Conservation (phyloP, 2,888 invertebrate species). For the Gisinianus flammeolus region DNA sequence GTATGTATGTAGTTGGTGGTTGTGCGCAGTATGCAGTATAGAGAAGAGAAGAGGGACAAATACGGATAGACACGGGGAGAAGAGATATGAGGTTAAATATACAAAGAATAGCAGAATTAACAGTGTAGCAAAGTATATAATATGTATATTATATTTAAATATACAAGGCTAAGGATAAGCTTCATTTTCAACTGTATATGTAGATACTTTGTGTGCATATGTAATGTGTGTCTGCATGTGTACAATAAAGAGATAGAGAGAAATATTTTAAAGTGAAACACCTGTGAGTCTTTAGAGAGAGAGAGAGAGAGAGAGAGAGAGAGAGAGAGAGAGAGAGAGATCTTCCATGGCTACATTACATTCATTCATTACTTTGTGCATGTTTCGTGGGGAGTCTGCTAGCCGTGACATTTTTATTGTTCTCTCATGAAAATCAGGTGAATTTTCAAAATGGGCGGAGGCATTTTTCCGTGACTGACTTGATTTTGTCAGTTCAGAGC, state of each 20-base stretch:
- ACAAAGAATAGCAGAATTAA: background rate
- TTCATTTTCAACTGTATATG: background rate
- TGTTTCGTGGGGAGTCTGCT: constrained; percentile 39
- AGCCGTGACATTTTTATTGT: constrained; percentile 43
- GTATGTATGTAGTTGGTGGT: background rate
- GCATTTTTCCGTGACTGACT: constrained; percentile 40
- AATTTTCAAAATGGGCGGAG: constrained; percentile 42
- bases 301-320: too few species aligned
- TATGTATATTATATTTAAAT: background rate
- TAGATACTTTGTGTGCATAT: background rate
- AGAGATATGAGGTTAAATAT: constrained; percentile 25
- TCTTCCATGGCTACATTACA: constrained; percentile 38
- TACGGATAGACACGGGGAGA: too few species aligned
- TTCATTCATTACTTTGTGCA: constrained; percentile 36
- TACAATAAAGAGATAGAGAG: background rate
- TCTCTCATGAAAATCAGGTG: constrained; percentile 41
- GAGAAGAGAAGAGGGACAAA: too few species aligned
- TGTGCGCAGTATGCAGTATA: background rate
- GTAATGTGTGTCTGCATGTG: background rate
- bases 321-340: too few species aligned
- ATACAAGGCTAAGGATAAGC: background rate
- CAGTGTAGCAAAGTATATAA: background rate
- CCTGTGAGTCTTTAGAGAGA: constrained; percentile 41
- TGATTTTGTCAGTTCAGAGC: constrained; percentile 28
- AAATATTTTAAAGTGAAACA: constrained; percentile 38